These are phyloP conservation scores for Andrena minutula DNA, from an alignment of 2,888 invertebrate species.

Conservation along the genomic window DNA sequence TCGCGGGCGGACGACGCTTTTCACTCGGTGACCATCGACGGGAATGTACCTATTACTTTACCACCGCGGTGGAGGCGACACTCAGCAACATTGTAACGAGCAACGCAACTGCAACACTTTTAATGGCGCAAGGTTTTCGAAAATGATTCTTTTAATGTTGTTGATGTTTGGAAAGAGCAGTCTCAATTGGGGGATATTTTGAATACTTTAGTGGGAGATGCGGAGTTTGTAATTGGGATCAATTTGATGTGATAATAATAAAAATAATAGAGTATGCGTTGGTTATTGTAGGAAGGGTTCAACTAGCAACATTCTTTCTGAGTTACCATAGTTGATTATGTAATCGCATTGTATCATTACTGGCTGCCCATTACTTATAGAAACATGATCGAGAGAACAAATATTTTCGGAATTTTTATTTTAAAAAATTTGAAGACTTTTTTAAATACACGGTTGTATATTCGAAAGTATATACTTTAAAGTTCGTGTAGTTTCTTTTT, in stretches of 20 bases:
- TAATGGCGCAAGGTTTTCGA: background rate
- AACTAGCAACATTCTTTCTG: background rate
- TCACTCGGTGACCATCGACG: background rate
- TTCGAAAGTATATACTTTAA: too few species aligned
- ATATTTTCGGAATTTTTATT: too few species aligned
- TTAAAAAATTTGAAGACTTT: too few species aligned
- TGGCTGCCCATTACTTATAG: too few species aligned
- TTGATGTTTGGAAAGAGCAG: too few species aligned
- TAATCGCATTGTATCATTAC: background rate
- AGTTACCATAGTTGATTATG: background rate
- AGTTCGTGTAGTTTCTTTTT: too few species aligned
- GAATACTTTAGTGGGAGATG: background rate
- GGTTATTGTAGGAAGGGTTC: background rate
- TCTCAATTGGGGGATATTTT: background rate
- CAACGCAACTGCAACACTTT: background rate
- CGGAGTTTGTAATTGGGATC: background rate
- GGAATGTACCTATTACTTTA: background rate
- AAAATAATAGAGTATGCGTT: background rate
- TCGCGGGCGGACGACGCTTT: background rate
- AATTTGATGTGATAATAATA: constrained; percentile 4
- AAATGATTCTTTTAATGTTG: too few species aligned
- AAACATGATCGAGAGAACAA: background rate
- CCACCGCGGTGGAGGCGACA: background rate
- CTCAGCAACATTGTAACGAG: background rate
- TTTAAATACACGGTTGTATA: too few species aligned